Percentiles rank a stretch among this genome's conserved stretches.
Evolutionary conservation across 2,888 invertebrate genomes (phyloP).

Genomic region (Entomobrya proxima): DNA sequence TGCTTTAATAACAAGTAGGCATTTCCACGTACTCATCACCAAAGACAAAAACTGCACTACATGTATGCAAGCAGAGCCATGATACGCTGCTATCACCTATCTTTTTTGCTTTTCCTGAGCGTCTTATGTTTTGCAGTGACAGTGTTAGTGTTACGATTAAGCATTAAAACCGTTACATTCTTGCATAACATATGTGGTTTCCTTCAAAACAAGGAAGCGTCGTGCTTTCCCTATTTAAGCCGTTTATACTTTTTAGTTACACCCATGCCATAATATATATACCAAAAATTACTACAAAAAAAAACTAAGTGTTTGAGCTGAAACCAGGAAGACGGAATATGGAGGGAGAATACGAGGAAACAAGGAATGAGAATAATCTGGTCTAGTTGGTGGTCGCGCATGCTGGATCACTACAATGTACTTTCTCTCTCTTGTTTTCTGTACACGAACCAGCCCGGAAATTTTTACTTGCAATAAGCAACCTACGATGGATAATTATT

Average conservation of each 20-base stretch:
- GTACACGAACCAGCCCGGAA: slow-evolving; percentile 73
- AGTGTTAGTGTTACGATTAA: too few species aligned
- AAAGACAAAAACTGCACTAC: neutral
- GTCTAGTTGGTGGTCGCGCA: slow-evolving; percentile 49
- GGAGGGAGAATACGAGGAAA: neutral
- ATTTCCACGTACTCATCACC: neutral
- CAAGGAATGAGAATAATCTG: slow-evolving; percentile 37
- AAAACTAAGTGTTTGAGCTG: neutral
- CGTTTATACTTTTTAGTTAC: too few species aligned
- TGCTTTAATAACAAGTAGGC: neutral
- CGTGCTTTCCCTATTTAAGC: too few species aligned
- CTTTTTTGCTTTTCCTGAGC: neutral
- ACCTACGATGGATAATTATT: neutral
- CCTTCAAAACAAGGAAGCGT: too few species aligned
- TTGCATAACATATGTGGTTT: too few species aligned
- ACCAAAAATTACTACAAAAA: neutral
- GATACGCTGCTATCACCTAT: neutral
- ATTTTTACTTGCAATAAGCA: slow-evolving; percentile 45
- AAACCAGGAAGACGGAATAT: neutral
- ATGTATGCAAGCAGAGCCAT: neutral
- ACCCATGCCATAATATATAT: too few species aligned
- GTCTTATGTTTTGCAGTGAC: too few species aligned
- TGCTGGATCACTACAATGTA: slow-evolving; percentile 44
- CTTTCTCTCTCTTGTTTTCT: slow-evolving; percentile 52
- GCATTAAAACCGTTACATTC: too few species aligned